Evolutionary conservation across 2,113 vertebrate genomes (phyloP).

Genomic region (Colius striatus): DNA sequence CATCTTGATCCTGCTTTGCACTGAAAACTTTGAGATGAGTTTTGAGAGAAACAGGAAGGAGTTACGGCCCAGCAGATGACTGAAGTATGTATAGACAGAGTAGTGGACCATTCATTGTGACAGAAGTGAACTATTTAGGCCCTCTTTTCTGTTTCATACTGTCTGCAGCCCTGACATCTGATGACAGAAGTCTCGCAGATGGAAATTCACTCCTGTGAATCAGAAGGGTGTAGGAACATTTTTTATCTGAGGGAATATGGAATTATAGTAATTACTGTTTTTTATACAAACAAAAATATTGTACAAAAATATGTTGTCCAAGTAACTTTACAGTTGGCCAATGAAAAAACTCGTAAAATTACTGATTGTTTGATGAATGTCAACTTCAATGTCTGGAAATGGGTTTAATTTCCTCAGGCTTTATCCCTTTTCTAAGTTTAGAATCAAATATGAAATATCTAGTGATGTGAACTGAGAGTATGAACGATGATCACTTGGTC

Average conservation of each 20-base stretch:
- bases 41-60: neutral
- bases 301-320: neutral
- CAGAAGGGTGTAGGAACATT: neutral
- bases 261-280: neutral
- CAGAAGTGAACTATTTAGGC: neutral
- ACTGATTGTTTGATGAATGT: neutral
- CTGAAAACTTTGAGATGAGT: neutral
- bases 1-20: neutral
- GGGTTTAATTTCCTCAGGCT: neutral
- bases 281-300: neutral
- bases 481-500: neutral
- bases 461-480: neutral
- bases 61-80: neutral
- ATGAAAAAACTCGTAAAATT: neutral
- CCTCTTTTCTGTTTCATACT: neutral
- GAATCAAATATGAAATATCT: neutral
- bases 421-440: slow-evolving; percentile 1
- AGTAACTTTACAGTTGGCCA: neutral
- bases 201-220: neutral
- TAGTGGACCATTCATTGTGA: neutral
- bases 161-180: neutral
- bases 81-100: neutral
- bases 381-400: neutral
- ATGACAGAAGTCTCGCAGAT: neutral
- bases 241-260: neutral